Conservation (phyloP, 1,140 invertebrate species). For the Drosophila carrolli region DNA sequence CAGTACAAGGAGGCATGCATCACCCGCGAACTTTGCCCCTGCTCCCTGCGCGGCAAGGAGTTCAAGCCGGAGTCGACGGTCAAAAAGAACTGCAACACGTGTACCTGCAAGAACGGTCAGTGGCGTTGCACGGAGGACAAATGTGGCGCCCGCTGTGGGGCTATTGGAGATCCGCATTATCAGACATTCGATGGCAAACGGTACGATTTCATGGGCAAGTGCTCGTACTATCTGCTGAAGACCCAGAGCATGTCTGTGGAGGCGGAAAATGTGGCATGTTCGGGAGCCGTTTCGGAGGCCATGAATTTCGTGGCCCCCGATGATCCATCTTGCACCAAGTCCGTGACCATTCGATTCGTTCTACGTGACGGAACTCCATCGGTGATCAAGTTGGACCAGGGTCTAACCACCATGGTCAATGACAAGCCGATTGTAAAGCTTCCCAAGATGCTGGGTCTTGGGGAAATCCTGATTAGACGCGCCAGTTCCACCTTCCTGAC, state of each 20-base stretch:
- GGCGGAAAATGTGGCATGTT: slow-evolving; percentile 92
- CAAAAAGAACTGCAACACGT: slow-evolving; percentile 93
- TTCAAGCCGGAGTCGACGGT: slow-evolving; percentile 90
- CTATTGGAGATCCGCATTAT: slow-evolving; percentile 95
- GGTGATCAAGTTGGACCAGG: slow-evolving; percentile 90
- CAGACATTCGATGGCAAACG: slow-evolving; percentile 94
- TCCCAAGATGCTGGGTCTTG: slow-evolving; percentile 87
- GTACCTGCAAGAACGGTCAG: slow-evolving; percentile 85
- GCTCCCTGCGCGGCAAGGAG: slow-evolving; percentile 90
- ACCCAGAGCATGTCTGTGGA: slow-evolving; percentile 89
- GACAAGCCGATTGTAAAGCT: slow-evolving; percentile 88
- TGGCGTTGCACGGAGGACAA: slow-evolving; percentile 92
- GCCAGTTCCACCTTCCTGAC: slow-evolving; percentile 91
- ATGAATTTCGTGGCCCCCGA: slow-evolving; percentile 88
- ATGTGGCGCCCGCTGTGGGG: slow-evolving; percentile 91
- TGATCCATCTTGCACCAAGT: slow-evolving; percentile 92
- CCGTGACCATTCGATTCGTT: slow-evolving; percentile 87
- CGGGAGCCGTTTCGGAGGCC: slow-evolving; percentile 90
- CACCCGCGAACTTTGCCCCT: slow-evolving; percentile 90
- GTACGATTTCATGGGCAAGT: slow-evolving; percentile 95
- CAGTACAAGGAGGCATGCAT: slow-evolving; percentile 91
- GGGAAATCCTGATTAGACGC: slow-evolving; percentile 87
- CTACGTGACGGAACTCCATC: slow-evolving; percentile 84
- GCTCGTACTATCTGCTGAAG: slow-evolving; percentile 92
- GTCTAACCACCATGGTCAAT: slow-evolving; percentile 89